Evolutionary conservation across 2,113 vertebrate genomes (phyloP), one percentile per base, ranked within the genome.

Genomic region (Corapipo altera): DNA sequence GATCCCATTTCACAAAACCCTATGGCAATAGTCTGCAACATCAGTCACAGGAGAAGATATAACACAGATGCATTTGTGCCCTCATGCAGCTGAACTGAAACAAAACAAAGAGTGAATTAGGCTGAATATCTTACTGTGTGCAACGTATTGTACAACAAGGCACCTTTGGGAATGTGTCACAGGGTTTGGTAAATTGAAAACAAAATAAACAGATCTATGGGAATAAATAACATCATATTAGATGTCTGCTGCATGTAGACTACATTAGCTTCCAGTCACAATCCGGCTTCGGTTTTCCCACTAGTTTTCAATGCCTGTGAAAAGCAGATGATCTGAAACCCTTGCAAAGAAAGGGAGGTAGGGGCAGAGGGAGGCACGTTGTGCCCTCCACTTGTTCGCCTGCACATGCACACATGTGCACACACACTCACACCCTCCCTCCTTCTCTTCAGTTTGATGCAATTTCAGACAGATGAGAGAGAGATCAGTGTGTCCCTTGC

Each of bases 151-250:
- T 96, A 97, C 96, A 97, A 94, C 97, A 96, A 97, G 96, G 95
- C 89, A 97, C 97, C 97, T 98, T 97, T 97, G 97, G 96, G 97
- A 98, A 96, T 96, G 95, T 98, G 97, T 97, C 97, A 97, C 94
- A 93, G 93, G 95, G 93, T 96, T 93, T 97, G 96, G 96, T 97
- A 97, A 97, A 97, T 97, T 97, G 96, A 97, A 98, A 98, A 96
- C 96, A 98, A 97, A 97, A 97, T 97, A 97, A 97, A 97, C 97
- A 97, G 95, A 97, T 97, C 97, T 97, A 92, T 97, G 97, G 94
- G 97, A 97, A 98, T 98, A 98, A 97, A 98, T 98, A 97, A 97
- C 97, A 96, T 97, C 95, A 95, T 97, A 97, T 96, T 97, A 97
- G 97, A 94, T 95, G 96, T 93, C 95, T 95, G 96, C 91, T 85